Conservation (phyloP, 2,797 vertebrate species). For the Carcharodon carcharias region DNA sequence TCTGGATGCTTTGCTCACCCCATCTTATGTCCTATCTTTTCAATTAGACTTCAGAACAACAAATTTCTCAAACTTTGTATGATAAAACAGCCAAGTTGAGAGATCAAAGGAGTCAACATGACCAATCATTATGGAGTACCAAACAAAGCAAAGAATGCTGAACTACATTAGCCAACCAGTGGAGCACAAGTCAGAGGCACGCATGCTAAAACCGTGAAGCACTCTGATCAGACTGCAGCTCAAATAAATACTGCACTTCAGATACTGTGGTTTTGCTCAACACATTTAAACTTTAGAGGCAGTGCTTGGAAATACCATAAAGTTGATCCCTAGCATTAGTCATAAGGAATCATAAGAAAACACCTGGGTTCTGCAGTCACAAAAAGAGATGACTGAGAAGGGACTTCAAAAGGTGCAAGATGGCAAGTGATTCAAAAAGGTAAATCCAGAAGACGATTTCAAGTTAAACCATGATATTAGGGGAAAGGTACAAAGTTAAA, state of each 20-base stretch:
- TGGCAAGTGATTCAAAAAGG: neutral
- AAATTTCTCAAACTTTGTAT: neutral
- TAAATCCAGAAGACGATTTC: neutral
- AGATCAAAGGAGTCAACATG: neutral
- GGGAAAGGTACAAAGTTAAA: neutral
- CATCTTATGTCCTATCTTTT: neutral
- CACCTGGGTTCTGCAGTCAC: neutral
- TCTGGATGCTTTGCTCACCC: too few relatives aligned
- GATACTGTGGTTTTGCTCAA: neutral
- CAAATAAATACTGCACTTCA: neutral
- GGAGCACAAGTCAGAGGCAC: neutral
- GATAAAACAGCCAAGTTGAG: neutral
- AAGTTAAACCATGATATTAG: neutral
- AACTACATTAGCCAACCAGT: neutral
- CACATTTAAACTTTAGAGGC: neutral
- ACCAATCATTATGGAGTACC: neutral
- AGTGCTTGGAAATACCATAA: neutral
- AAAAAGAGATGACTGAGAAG: neutral
- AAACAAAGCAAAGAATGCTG: neutral
- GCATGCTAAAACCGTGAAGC: neutral
- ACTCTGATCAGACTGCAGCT: neutral
- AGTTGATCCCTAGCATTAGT: neutral
- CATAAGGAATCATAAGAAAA: neutral
- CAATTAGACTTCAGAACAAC: too few relatives aligned
- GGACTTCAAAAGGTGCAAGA: neutral